Percentiles rank a stretch among this genome's conserved stretches.
Conservation (phyloP, 2,113 vertebrate species). For the Bagarius yarrelli region DNA sequence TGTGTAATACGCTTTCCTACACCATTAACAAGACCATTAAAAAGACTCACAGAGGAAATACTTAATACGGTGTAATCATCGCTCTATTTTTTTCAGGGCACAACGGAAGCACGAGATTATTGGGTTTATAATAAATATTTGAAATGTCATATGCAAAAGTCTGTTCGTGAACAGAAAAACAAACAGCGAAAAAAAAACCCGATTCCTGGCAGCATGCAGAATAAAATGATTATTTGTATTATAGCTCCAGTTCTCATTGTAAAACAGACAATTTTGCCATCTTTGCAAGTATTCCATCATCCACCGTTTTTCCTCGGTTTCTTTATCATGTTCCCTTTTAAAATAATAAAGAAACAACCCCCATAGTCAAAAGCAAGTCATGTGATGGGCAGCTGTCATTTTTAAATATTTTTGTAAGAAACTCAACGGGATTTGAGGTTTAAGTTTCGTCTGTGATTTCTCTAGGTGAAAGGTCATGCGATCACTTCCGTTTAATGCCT, state of each 20-base stretch:
- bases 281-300: background rate
- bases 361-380: background rate
- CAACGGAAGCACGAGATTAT: background rate
- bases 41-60: background rate
- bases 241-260: background rate
- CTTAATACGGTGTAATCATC: background rate
- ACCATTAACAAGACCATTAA: background rate
- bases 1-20: no score
- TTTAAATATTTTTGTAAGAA: background rate
- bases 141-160: background rate
- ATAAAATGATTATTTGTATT: background rate
- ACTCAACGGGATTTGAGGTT: background rate
- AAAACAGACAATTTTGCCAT: background rate
- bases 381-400: background rate
- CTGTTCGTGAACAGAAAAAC: background rate
- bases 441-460: background rate
- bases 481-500: no score
- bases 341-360: background rate
- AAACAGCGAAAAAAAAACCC: background rate
- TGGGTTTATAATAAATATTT: background rate
- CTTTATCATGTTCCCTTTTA: background rate
- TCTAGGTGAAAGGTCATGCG: background rate
- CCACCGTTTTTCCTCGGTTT: background rate
- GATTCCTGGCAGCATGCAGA: background rate
- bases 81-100: background rate